Base-by-base conservation (phyloP, 2,797 vertebrate genomes). In the Sternarchorhynchus goeldii region DNA sequence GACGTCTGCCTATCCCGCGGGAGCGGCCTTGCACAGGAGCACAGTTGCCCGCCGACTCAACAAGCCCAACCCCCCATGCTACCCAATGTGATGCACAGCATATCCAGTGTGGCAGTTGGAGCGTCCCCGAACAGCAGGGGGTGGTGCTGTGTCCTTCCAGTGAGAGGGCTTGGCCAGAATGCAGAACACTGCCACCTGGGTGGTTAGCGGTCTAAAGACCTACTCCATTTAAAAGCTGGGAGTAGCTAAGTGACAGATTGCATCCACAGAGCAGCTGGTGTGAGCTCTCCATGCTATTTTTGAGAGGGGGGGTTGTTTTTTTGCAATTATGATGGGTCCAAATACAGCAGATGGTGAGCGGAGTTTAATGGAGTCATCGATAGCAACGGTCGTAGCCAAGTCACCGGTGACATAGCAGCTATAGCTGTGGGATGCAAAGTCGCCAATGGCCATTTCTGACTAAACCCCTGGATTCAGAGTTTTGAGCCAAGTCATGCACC, bases 341-440 rank as follows among this genome's bases (percentile, higher is more conserved):
- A 50, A 50, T 10, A 41, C 6, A 41, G 45, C 45, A 50, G 45
- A 50, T 50, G 45, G 45, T 14, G 69, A 74, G 73, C 55, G 73
- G 70, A 79, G 73, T 55, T 68, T 34, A 34, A 50, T 55, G 41
- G 53, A 66, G 65, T 14, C 66, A 62, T 78, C n/a, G 55, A 78
- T 66, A 62, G 62, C 62, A 21, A 62, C 45, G 62, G 5, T 71
- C 10, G 29, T 12, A 66, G 77, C 58, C 77, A 64, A 73, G 77
- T 68, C 71, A 67, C 65, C 53, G 55, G 62, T 79, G 71, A 79
- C 70, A 71, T 41, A 59, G 18, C 16, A 41, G 16, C 64, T 29
- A 12, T 73, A 29, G 70, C 65, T 53, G 64, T 56, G 41, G 77
- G 70, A 67, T 56, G 55, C 17, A n/a, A 18, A 36, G 21, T 1